Evolutionary conservation across 64 coral and sea anemone species (phyloP), one percentile per base, ranked within the genome.

Genomic region (Acropora yongei): DNA sequence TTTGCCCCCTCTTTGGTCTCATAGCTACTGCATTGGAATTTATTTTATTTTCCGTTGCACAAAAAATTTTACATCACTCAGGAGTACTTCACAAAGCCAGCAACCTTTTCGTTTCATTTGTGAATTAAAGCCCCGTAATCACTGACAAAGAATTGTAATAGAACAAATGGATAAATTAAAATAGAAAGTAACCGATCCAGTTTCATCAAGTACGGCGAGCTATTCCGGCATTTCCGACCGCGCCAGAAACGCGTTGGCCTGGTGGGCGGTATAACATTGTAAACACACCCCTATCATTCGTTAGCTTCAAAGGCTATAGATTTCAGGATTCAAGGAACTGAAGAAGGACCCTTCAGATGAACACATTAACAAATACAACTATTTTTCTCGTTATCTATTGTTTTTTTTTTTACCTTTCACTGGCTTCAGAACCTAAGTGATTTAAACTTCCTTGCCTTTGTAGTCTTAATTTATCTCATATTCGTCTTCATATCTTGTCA

Each of bases 201-300:
- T 30, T 30, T 30, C 30, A 30, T 30, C 30, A 30, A 0, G 30
- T 30, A 30, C 30, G 30, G 30, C 30, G 30, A 30, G 30, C 30
- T 30, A 30, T 30, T 30, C 30, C 30, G 30, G 30, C 30, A 85
- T 85, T 85, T 85, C 82, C 82, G 82, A 85, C 82, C 61, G 44
- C 82, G 49, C 65, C 82, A 71, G 9, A 11, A 45, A 71, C 63
- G 82, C 11, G 79, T 51, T 57, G 78, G 10, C 43, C 8, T 49
- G 3, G 43, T 48, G 17, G 17, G 82, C 42, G 17, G 63, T 6
- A 2, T 48, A 69, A 71, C 14, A 6, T 1, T 8, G 6, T 20
- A 18, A 8, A 4, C 82, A 47, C 44, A 4, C 63, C 44, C 46
- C 42, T 6, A 50, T 49, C 30, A 3, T 57, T 44, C 65, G 7